These are phyloP conservation scores for Pelobates fuscus DNA, from an alignment of 2,113 vertebrate species.

Conservation along the genomic window DNA sequence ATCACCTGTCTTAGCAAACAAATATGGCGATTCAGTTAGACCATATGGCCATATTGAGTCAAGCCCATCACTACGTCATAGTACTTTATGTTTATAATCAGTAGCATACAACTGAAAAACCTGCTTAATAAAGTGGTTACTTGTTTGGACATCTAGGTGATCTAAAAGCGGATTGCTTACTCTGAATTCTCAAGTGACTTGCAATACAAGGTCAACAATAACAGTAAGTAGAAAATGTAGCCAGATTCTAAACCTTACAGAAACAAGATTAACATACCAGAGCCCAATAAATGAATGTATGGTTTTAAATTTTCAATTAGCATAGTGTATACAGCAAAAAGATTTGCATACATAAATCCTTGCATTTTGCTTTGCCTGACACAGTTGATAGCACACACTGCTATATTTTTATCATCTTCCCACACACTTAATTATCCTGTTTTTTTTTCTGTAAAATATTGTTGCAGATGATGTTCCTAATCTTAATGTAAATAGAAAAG, in stretches of 20 bases:
- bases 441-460: slow-evolving; percentile 10
- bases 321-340: slow-evolving; percentile 2
- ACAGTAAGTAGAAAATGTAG: not conserved
- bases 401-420: slow-evolving; percentile 19
- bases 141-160: too few species aligned
- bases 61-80: too few species aligned
- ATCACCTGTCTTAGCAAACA: too few species aligned
- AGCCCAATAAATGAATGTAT: not conserved
- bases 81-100: too few species aligned
- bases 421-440: slow-evolving; percentile 18
- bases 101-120: too few species aligned
- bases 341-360: slow-evolving; percentile 16
- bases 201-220: not conserved
- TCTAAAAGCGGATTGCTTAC: not conserved
- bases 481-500: slow-evolving; percentile 6
- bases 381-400: slow-evolving; percentile 19
- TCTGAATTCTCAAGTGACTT: not conserved
- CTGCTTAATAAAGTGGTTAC: too few species aligned
- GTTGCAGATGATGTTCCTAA: slow-evolving; percentile 7
- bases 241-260: not conserved
- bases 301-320: slow-evolving; percentile 14
- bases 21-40: too few species aligned
- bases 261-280: not conserved
- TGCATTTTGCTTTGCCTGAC: slow-evolving; percentile 18
- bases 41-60: too few species aligned